Evolutionary conservation across 2,888 invertebrate species (phyloP).

Genomic region (Agrochola macilenta): DNA sequence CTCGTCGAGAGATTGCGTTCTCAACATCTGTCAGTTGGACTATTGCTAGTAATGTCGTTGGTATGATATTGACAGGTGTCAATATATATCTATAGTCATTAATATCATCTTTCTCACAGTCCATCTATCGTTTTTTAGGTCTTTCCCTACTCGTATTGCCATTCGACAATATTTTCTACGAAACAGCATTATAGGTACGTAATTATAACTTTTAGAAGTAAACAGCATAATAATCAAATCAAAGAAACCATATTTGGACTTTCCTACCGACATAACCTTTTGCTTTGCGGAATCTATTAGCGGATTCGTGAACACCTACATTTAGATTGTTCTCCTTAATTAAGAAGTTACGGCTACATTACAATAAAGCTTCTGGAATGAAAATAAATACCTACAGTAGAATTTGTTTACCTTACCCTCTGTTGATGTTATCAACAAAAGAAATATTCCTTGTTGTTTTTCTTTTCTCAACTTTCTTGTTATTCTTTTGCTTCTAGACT

Average conservation of each 20-base stretch:
- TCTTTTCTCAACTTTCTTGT: neutral
- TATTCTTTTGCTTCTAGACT: constrained; percentile 22
- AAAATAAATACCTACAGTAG: constrained; percentile 19
- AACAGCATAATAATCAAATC: neutral
- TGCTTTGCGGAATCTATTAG: constrained; percentile 28
- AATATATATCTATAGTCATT: no score
- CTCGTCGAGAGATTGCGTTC: no score
- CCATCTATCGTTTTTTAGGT: no score
- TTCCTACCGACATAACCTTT: neutral
- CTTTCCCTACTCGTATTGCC: neutral
- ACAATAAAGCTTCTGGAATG: constrained; percentile 21
- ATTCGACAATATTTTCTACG: neutral
- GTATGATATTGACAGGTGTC: no score
- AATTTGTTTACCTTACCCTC: neutral
- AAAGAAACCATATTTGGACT: constrained; percentile 14
- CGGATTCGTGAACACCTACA: neutral
- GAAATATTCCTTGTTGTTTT: neutral
- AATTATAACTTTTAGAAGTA: neutral
- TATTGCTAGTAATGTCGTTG: no score
- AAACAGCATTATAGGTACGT: neutral
- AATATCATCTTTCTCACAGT: no score
- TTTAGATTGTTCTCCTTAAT: neutral
- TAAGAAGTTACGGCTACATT: constrained; percentile 15
- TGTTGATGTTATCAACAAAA: constrained; percentile 1
- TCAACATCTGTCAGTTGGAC: no score